Base-by-base conservation (phyloP, 2,113 vertebrate genomes). In the Gavia stellata region DNA sequence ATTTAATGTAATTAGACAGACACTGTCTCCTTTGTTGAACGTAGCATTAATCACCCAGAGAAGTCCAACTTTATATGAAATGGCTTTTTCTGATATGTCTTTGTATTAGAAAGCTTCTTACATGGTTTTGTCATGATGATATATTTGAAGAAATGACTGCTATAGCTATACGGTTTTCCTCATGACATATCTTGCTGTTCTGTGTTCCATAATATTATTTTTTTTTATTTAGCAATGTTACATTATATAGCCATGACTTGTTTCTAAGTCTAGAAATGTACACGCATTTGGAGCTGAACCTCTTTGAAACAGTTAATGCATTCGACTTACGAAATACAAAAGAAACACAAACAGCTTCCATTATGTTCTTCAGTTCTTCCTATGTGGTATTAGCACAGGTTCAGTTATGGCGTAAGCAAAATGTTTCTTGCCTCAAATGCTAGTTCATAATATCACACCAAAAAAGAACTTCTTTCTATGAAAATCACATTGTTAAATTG, bases 1-100 rank as follows among this genome's bases (percentile, higher is more conserved):
- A 97, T 95, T 97, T 97, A 96, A 91, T 74, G 86, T 97, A 97
- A 97, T 98, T 97, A 98, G 97, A 97, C 96, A 97, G 98, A 97
- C 97, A 97, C 96, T 96, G 92, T 97, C 97, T 97, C 97, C 95
- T 97, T 98, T 97, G 97, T 96, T 97, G 97, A 96, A 95, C 12
- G 78, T 74, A 89, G 89, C 97, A 96, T 98, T 98, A 97, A 98
- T 98, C 97, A 97, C 94, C 94, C 96, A 94, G 93, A 95, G 96
- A 97, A 96, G 97, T 94, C 93, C 95, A 97, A 91, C 96, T 97
- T 96, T 90, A 91, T 97, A 95, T 82, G 95, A 97, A 97, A 95
- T 77, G 84, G 86, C 90, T 96, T 96, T 96, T 97, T 94, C 97
- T 97, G 95, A 93, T 97, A 94, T 91, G 95, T 90, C 93, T 88